Evolutionary conservation across 1,140 invertebrate species (phyloP).

Genomic region (Heterodera schachtii): DNA sequence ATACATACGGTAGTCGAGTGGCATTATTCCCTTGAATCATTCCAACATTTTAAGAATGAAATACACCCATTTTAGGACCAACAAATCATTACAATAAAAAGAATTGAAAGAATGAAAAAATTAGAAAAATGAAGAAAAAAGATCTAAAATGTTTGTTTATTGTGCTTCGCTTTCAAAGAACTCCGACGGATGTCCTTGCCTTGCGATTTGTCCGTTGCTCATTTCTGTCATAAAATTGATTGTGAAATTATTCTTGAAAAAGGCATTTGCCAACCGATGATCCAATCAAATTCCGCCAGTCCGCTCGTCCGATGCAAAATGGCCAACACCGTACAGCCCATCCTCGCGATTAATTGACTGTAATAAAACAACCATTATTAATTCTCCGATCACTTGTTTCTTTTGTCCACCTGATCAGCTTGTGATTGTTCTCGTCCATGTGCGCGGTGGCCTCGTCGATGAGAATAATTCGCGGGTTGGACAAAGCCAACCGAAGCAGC

Average conservation of each 20-base stretch:
- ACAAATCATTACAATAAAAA: neutral
- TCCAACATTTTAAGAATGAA: too few species aligned
- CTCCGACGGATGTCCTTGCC: conserved; percentile 38
- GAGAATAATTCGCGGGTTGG: conserved; percentile 85
- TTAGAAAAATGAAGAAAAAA: neutral
- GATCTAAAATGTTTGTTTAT: neutral
- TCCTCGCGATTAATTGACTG: conserved; percentile 13
- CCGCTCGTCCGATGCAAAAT: conserved; percentile 26
- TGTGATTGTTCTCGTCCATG: conserved; percentile 85
- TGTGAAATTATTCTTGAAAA: too few species aligned
- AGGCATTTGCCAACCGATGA: conserved; percentile 16
- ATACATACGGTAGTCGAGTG: too few species aligned
- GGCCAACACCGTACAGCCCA: conserved; percentile 78
- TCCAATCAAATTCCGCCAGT: conserved; percentile 21
- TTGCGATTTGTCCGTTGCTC: conserved; percentile 40
- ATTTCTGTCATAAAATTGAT: conserved; percentile 71
- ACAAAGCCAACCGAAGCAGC: conserved; percentile 77
- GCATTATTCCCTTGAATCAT: too few species aligned
- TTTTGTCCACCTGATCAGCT: conserved; percentile 72
- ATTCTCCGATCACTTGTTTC: neutral
- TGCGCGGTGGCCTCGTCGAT: conserved; percentile 95
- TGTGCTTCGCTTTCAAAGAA: neutral
- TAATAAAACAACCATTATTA: neutral
- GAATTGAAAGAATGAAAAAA: neutral
- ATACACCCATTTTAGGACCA: too few species aligned